These are phyloP conservation scores for Vultur gryphus DNA, from an alignment of 2,797 vertebrate species.

Conservation along the genomic window DNA sequence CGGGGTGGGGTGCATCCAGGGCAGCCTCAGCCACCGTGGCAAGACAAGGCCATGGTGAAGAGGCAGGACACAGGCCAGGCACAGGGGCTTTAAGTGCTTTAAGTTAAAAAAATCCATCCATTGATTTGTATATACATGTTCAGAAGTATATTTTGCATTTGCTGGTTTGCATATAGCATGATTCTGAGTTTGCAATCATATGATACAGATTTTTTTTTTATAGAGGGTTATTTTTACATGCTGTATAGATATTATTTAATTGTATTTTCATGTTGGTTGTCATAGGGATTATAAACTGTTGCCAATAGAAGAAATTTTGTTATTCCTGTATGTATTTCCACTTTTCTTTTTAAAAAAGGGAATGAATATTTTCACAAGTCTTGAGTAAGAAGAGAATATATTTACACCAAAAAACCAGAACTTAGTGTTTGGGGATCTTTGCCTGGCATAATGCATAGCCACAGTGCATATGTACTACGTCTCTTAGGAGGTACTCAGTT, in stretches of 20 bases:
- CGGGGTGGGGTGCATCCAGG: background rate
- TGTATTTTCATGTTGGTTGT: background rate
- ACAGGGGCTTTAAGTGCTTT: background rate
- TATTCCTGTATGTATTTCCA: background rate
- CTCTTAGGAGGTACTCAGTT: background rate
- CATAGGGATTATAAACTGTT: background rate
- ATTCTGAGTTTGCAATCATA: background rate
- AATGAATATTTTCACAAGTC: background rate
- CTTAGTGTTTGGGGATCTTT: background rate
- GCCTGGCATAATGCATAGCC: background rate
- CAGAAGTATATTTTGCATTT: background rate
- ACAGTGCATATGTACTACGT: fast-evolving
- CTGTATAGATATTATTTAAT: background rate
- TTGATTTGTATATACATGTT: background rate
- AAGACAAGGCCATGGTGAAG: background rate
- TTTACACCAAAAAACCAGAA: background rate
- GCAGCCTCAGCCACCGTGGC: background rate
- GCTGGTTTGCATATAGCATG: background rate
- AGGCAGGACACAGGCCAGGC: background rate
- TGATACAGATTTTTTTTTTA: background rate
- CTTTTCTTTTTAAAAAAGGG: background rate
- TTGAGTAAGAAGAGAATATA: background rate
- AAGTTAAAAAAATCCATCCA: background rate
- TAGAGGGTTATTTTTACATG: background rate
- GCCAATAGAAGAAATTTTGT: background rate